Base-by-base conservation (phyloP, 2,113 vertebrate genomes). In the Stigmatopora argus region DNA sequence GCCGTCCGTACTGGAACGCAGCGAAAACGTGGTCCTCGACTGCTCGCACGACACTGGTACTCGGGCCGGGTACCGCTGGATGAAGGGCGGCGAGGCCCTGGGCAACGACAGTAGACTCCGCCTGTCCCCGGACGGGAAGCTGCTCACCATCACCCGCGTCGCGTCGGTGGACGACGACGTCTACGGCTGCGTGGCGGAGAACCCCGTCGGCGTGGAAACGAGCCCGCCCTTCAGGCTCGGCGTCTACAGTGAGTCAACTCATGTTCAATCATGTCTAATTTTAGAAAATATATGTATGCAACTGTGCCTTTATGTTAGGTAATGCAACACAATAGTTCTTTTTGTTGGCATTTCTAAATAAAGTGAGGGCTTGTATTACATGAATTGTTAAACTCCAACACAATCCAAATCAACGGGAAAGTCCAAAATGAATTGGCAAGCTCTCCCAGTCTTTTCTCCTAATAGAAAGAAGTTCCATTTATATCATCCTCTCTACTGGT, bases 401-500 rank as follows among this genome's bases (percentile, higher is more conserved):
- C 26, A 31, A 12, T 8, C n/a, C 19, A 52, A 52, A 8, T 19
- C 19, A 51, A 51, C n/a, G n/a, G 11, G 8, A 11, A 21, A 51
- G 11, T 9, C 48, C n/a, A n/a, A n/a, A 51, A 10, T 19, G 2
- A 51, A 19, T 51, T 8, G 3, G 17, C 11, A 13, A 14, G 23
- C 45, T 58, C 1, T 14, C 23, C 3, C 64, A 13, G 19, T 64
- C 10, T 26, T 51, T 17, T 60, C 34, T 74, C 19, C 17, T 12
- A 26, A n/a, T 64, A 99, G 97, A 90, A 82, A 92, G 96, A 80
- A 98, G 97, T 64, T 98, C 97, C 6, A 92, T 99, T 46, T 99
- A 99, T 65, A 98, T 98, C 78, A 96, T 99, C 84, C 89, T 99
- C n/a, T 95, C 94, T 73, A 98, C 94, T 0, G 96, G 95, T 0